A percentile compares a stretch with the other conserved stretches of the same genome.
phyloP scores from a whole-genome alignment of 2,797 vertebrate genomes.

The Borostomias antarcticus region DNA sequence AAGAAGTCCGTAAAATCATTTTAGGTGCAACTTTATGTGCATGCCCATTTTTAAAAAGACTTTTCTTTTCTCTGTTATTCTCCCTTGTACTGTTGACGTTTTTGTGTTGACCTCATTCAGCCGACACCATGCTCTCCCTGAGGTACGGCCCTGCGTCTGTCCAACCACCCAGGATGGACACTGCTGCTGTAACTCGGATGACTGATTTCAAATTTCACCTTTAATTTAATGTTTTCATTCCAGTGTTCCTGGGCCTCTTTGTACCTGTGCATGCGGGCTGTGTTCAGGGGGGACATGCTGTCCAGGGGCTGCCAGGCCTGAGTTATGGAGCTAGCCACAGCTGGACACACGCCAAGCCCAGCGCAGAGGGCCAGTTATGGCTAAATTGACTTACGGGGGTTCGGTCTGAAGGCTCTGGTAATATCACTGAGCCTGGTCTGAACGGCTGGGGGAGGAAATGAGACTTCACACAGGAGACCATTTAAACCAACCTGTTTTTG shows the following conservation, averaged over 20 bases:
- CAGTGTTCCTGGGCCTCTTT: conserved; percentile 4
- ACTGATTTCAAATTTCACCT: conserved; percentile 7
- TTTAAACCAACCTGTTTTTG: background rate
- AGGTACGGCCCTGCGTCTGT: background rate
- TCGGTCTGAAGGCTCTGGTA: background rate
- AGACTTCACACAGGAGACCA: conserved; percentile 2
- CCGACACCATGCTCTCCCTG: no score
- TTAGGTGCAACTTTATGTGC: no score
- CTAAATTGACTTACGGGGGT: background rate
- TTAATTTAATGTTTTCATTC: conserved; percentile 13
- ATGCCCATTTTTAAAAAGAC: no score
- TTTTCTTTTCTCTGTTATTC: no score
- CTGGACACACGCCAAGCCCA: background rate
- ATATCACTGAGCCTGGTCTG: background rate
- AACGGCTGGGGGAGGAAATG: background rate
- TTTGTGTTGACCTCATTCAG: conserved; percentile 1
- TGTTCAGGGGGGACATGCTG: background rate
- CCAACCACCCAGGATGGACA: background rate
- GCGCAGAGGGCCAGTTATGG: background rate
- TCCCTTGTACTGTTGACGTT: background rate
- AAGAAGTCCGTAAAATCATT: background rate
- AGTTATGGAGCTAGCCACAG: background rate
- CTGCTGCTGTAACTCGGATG: conserved; percentile 1
- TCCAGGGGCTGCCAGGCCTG: background rate
- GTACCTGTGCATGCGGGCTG: conserved; percentile 4